Evolutionary conservation across 2,797 vertebrate genomes (phyloP), one percentile per base, ranked within the genome.

Genomic region (Discoglossus pictus): DNA sequence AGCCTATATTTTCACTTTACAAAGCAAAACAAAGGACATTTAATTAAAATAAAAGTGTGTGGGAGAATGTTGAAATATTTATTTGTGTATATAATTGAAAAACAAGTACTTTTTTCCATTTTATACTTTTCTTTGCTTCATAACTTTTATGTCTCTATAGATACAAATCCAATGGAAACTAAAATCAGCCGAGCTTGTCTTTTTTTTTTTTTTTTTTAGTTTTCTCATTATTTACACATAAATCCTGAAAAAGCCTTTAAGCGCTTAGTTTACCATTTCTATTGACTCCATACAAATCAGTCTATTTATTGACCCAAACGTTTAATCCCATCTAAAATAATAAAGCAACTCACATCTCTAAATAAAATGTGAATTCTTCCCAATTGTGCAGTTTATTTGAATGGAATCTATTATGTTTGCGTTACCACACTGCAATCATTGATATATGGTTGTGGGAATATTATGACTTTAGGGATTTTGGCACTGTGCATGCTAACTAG

Each of bases 371-470:
- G 78, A 76, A 62, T 59, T 53, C 6, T 64, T 85, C 78, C 76
- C 63, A 68, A 2, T 65, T 61, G 67, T 65, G 72, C 9, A 1
- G 31, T 77, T 75, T 80, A 58, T 78, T 79, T 73, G 78, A 78
- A 71, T 73, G 76, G 76, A 76, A 76, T 80, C 62, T 67, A 35
- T 78, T 76, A 63, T 65, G 68, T 80, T 80, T 82, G 71, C 56
- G 64, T 67, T 72, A 63, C 25, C 74, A 61, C 62, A 46, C 16
- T 73, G 66, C 68, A 70, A 78, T 76, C 43, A 20, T 31, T 74
- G 78, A 76, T 68, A 42, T 66, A 72, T 73, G 61, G 75, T 65
- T 75, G 9, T 6, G 39, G 56, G 61, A 75, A 34, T 61, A 65
- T 74, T 46, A 65, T 80, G 67, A 61, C 73, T 76, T 20, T 0